These are phyloP conservation scores for Copidosoma floridanum DNA, from an alignment of 1,140 invertebrate genomes.

Conservation along the genomic window DNA sequence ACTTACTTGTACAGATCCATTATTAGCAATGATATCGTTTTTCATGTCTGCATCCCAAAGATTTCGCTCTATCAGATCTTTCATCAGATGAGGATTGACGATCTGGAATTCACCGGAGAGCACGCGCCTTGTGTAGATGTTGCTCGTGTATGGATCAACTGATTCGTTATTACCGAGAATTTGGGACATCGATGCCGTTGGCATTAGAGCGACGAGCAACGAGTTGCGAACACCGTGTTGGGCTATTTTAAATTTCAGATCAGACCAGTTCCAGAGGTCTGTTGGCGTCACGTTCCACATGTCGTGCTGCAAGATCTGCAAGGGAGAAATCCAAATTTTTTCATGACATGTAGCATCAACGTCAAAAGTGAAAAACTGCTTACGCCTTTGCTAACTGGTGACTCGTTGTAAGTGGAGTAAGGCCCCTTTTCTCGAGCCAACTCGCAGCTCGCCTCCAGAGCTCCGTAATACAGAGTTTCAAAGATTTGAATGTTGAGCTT, in stretches of 20 bases:
- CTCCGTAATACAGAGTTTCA: no score
- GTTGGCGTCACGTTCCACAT: constrained; percentile 93
- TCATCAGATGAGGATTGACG: not conserved
- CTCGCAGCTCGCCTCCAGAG: no score
- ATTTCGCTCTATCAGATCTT: constrained; percentile 69
- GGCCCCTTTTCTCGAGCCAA: constrained; percentile 38
- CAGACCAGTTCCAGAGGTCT: constrained; percentile 86
- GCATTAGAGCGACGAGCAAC: constrained; percentile 94
- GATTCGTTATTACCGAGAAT: constrained; percentile 99
- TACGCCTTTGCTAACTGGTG: constrained; percentile 91
- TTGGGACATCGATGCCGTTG: constrained; percentile 97
- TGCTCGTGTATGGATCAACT: constrained; percentile 97
- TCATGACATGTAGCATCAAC: no score
- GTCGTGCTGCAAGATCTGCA: constrained; percentile 96
- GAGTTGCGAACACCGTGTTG: constrained; percentile 93
- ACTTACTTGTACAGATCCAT: constrained; percentile 83
- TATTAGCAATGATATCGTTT: constrained; percentile 87
- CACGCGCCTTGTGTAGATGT: constrained; percentile 92
- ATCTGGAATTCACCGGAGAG: no score
- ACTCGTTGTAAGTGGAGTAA: constrained; percentile 90
- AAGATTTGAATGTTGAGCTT: no score
- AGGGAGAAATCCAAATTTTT: no score
- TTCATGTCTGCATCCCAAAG: constrained; percentile 96
- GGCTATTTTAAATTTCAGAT: constrained; percentile 81
- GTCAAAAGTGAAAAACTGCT: no score